phyloP scores from a whole-genome alignment of 2,113 vertebrate genomes.

The Camarhynchus parvulus region DNA sequence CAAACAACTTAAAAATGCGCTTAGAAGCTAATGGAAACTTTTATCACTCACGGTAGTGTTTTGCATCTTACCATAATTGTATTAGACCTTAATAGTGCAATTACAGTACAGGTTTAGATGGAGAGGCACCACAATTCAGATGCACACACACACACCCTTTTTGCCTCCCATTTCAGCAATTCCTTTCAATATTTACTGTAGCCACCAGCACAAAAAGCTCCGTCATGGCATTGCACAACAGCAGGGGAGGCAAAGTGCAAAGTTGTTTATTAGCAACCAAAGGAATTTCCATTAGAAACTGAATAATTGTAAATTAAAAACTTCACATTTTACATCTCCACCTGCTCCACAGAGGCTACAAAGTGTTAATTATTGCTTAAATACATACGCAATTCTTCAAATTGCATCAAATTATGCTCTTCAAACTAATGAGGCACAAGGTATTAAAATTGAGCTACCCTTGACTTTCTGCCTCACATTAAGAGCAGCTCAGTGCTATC shows the following conservation, averaged over 20 bases:
- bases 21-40: background rate
- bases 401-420: background rate
- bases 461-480: background rate
- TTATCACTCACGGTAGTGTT: background rate
- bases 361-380: background rate
- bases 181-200: background rate
- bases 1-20: background rate
- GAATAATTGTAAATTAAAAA: background rate
- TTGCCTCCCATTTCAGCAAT: background rate
- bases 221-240: background rate
- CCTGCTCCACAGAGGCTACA: background rate
- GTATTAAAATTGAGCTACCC: background rate
- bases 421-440: background rate
- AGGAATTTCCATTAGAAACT: slow-evolving; percentile 12
- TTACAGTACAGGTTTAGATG: background rate
- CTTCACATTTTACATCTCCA: background rate
- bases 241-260: background rate
- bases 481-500: background rate
- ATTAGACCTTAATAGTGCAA: background rate
- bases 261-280: background rate
- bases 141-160: background rate
- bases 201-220: background rate
- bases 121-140: background rate
- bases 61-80: background rate
- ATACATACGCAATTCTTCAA: background rate